These are phyloP conservation scores for Drosophila stalkeri DNA, from an alignment of 2,888 invertebrate genomes.

Conservation along the genomic window DNA sequence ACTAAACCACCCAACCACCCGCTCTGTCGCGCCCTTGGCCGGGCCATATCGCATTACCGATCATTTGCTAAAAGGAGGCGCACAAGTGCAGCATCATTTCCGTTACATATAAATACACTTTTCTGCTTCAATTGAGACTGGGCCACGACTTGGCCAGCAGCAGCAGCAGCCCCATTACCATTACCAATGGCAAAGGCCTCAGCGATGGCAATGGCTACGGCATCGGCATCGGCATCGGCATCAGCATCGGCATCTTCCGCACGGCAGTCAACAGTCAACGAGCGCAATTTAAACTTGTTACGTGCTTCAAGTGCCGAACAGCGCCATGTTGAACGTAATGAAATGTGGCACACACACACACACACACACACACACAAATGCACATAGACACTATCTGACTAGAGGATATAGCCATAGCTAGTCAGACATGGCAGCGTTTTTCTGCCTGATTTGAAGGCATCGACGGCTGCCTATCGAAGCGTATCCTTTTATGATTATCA, in stretches of 20 bases:
- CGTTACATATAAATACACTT: conserved; percentile 80
- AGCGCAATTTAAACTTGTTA: conserved; percentile 80
- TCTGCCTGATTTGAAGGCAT: conserved; percentile 76
- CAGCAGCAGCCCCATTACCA: conserved; percentile 16
- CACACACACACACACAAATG: conserved; percentile 16
- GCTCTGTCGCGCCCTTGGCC: not conserved
- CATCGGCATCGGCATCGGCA: conserved; percentile 14
- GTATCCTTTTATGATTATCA: conserved; percentile 75
- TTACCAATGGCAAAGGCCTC: conserved; percentile 21
- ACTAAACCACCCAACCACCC: not conserved
- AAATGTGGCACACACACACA: conserved; percentile 61
- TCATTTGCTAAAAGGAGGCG: conserved; percentile 66
- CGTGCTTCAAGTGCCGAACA: conserved; percentile 70
- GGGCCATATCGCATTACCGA: conserved; percentile 57
- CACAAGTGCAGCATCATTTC: conserved; percentile 80
- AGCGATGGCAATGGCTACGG: conserved; percentile 39
- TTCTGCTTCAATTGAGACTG: conserved; percentile 75
- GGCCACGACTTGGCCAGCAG: conserved; percentile 65
- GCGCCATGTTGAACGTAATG: conserved; percentile 75
- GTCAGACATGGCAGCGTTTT: conserved; percentile 75
- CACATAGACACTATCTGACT: not conserved
- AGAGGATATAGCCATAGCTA: conserved; percentile 56
- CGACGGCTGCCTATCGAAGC: conserved; percentile 66
- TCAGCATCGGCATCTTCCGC: conserved; percentile 64
- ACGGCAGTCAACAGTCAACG: conserved; percentile 78